Base-by-base conservation (phyloP, 2,113 vertebrate genomes). In the Ondatra zibethicus region DNA sequence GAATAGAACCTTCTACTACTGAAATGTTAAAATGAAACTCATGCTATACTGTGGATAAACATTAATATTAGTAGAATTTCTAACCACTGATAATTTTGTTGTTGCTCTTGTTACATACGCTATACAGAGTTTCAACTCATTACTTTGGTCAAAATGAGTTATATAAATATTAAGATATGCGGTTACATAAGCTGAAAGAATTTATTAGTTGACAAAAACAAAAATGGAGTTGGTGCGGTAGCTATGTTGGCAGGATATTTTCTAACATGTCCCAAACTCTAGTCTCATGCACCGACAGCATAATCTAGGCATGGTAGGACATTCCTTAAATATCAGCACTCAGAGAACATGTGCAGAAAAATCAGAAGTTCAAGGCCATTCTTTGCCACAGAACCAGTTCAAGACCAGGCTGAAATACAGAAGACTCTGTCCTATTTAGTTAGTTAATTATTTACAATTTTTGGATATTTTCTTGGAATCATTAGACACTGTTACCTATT, bases 111-210 rank as follows among this genome's bases (percentile, higher is more conserved):
- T 63, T 29, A 76, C 33, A 89, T 31, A 93, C 3, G n/a, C 42
- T 17, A n/a, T 1, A 82, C 23, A 12, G 42, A 84, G 31, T 29
- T 66, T 92, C 92, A 82, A 6, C 52, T 96, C 13, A 61, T 17
- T 8, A 65, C 76, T 96, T 88, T 91, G 31, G 1, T 80, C 45
- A 80, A 36, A 96, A 96, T 87, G 27, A 88, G 42, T 52, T 82
- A 25, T 88, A 61, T 4, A 58, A 17, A 58, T 29, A 31, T 39
- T 17, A 21, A 73, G 23, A 52, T 58, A 36, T 27, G 21, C 5
- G 72, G 3, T 77, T 5, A 76, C 55, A 95, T n/a, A 95, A 94
- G 31, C 31, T 19, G 80, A 92, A 21, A 27, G n/a, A 82, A n/a
- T 0, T 36, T 33, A 68, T 42, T 42, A 27, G 1, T 3, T 25